Evolutionary conservation across 92 coral and sea anemone genomes (phyloP).

Genomic region (Parazoanthus swiftii): DNA sequence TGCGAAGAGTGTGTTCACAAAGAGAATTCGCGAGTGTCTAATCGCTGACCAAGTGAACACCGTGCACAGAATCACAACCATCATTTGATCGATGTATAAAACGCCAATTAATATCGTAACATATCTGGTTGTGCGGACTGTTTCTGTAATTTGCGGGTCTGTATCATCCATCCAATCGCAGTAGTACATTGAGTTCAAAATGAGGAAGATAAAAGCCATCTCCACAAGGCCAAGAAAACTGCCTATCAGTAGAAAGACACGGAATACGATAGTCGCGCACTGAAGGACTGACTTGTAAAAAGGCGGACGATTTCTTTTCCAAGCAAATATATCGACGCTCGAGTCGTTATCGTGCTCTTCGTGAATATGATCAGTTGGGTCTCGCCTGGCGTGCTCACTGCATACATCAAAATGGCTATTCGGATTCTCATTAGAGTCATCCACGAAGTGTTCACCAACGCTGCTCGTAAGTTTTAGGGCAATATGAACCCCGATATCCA

Average conservation of each 20-base stretch:
- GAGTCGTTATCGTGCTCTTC: neutral
- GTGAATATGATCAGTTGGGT: neutral
- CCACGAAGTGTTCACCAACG: neutral
- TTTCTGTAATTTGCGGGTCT: neutral
- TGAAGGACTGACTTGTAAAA: neutral
- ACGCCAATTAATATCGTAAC: neutral
- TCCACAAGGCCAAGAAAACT: neutral
- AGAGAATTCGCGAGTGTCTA: too few species aligned
- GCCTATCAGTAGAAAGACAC: neutral
- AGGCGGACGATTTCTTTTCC: neutral
- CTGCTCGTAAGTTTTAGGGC: neutral
- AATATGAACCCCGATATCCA: neutral
- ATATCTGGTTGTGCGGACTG: neutral
- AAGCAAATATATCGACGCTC: neutral
- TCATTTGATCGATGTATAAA: neutral
- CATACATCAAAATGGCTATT: neutral
- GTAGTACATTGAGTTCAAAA: neutral
- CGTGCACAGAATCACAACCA: too few species aligned
- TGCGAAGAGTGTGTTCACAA: too few species aligned
- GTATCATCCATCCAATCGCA: slow-evolving; percentile 15
- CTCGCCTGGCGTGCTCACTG: neutral
- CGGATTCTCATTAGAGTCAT: neutral
- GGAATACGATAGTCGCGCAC: neutral
- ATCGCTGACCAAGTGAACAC: too few species aligned
- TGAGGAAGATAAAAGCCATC: neutral